These are phyloP conservation scores for Cosmorhoe ocellata DNA, from an alignment of 2,888 invertebrate genomes.

Conservation along the genomic window DNA sequence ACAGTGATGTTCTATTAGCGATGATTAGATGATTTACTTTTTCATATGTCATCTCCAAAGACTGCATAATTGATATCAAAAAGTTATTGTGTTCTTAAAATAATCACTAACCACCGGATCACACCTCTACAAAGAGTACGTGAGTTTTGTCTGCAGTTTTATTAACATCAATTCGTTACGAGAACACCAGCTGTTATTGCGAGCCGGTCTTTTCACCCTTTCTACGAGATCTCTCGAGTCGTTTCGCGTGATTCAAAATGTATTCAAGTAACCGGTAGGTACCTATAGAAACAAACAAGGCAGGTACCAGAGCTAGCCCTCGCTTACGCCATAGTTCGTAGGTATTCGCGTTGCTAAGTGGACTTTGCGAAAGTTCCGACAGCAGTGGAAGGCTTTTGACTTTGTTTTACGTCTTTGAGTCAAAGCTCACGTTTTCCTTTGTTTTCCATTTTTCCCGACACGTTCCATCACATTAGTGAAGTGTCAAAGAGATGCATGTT, in stretches of 20 bases:
- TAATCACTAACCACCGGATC: conserved; percentile 2
- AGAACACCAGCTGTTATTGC: conserved; percentile 22
- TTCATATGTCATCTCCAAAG: not conserved
- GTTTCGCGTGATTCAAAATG: conserved; percentile 9
- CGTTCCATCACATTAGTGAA: conserved; percentile 9
- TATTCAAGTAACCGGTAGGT: conserved; percentile 19
- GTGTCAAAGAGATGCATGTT: not conserved
- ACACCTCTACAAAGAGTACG: conserved; percentile 5
- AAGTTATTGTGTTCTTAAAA: conserved; percentile 1
- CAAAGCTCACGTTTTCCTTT: conserved; percentile 17
- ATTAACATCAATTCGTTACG: conserved; percentile 13
- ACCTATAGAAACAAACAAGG: conserved; percentile 12
- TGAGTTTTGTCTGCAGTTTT: conserved; percentile 18
- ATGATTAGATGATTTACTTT: too few relatives aligned
- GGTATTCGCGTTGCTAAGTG: conserved; percentile 9
- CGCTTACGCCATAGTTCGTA: conserved; percentile 7
- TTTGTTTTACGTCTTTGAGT: conserved; percentile 9
- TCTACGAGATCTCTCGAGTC: conserved; percentile 8
- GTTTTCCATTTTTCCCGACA: not conserved
- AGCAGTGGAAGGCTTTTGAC: not conserved
- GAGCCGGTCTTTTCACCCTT: conserved; percentile 23
- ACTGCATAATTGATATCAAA: not conserved
- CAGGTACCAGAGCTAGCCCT: conserved; percentile 19
- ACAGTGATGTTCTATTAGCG: too few relatives aligned
- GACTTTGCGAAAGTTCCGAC: conserved; percentile 15